These are phyloP conservation scores for Listronotus oregonensis DNA, from an alignment of 1,140 invertebrate species.

Conservation along the genomic window DNA sequence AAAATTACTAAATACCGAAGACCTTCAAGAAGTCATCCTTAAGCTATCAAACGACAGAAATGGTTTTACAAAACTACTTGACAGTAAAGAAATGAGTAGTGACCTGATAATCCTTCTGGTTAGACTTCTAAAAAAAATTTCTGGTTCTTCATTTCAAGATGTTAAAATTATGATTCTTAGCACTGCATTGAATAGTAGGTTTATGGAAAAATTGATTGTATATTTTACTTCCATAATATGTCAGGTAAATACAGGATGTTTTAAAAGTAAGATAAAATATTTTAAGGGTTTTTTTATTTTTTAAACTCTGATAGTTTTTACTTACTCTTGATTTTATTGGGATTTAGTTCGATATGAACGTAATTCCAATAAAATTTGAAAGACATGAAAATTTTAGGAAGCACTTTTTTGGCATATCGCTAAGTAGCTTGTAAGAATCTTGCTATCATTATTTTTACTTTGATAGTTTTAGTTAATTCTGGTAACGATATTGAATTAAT, in stretches of 20 bases:
- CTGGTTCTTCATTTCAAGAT: constrained; percentile 21
- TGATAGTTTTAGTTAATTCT: too few relatives aligned
- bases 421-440: too few relatives aligned
- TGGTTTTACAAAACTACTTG: constrained; percentile 29
- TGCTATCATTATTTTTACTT: too few relatives aligned
- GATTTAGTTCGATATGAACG: not conserved
- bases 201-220: constrained; percentile 23
- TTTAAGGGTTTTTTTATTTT: too few relatives aligned
- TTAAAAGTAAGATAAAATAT: not conserved
- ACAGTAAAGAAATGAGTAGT: constrained; percentile 24
- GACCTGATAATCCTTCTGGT: constrained; percentile 38
- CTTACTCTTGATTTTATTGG: not conserved
- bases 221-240: constrained; percentile 31
- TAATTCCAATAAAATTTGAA: too few relatives aligned
- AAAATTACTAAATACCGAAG: constrained; percentile 23
- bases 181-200: constrained; percentile 25
- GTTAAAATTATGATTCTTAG: constrained; percentile 25
- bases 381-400: too few relatives aligned
- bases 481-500: too few relatives aligned
- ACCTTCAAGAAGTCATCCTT: constrained; percentile 33
- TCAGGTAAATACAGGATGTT: constrained; percentile 20
- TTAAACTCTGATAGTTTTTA: not conserved
- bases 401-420: too few relatives aligned
- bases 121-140: constrained; percentile 33
- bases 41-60: constrained; percentile 31